A percentile compares a stretch with the other conserved stretches of the same genome.
These are phyloP conservation scores for Agrilus mali DNA, from an alignment of 2,888 invertebrate species.

Conservation along the genomic window DNA sequence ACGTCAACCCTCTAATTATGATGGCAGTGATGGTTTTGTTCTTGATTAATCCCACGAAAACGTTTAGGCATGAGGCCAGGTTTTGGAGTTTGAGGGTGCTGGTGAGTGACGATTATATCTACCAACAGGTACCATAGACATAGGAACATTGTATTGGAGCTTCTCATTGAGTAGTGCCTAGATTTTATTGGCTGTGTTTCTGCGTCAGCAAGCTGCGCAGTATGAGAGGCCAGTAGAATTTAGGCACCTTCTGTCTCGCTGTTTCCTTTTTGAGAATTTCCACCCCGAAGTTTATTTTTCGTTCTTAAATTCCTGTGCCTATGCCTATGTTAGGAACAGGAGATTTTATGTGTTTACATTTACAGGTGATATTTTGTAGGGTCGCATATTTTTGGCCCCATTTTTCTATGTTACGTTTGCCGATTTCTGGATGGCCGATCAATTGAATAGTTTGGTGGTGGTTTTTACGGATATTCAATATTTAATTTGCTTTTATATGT, in stretches of 20 bases:
- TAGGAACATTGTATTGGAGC: no score
- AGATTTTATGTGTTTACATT: slow-evolving; percentile 6
- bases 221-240: no score
- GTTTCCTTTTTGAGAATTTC: no score
- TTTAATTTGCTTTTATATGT: slow-evolving; percentile 81
- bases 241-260: no score
- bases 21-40: slow-evolving; percentile 72
- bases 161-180: no score
- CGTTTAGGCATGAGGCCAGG: slow-evolving; percentile 83
- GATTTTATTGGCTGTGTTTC: no score
- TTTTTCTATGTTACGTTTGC: slow-evolving; percentile 91
- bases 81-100: slow-evolving; percentile 88
- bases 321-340: no score
- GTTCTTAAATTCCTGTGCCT: no score
- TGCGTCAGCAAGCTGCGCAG: no score
- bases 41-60: slow-evolving; percentile 83
- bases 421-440: slow-evolving; percentile 98
- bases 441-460: slow-evolving; percentile 83
- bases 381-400: slow-evolving; percentile 76
- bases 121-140: no score
- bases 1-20: slow-evolving; percentile 80
- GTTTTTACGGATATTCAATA: slow-evolving; percentile 91
- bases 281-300: no score
- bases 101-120: slow-evolving; percentile 40
- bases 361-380: slow-evolving; percentile 38